Evolutionary conservation across 2,113 vertebrate genomes (phyloP), one percentile per base, ranked within the genome.

Genomic region (Sebastes schlegelii): DNA sequence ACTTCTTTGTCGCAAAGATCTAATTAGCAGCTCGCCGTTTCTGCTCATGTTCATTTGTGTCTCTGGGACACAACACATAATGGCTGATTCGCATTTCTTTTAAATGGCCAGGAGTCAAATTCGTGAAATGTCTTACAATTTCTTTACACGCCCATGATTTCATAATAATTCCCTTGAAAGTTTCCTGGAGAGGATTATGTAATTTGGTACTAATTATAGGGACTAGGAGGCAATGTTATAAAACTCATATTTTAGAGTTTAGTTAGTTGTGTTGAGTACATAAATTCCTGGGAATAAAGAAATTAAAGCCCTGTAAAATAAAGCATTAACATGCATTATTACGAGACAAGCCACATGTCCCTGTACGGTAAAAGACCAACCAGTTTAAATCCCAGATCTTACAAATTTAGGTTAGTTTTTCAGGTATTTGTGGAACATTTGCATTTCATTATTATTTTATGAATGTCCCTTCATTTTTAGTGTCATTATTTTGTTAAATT

Each of bases 11-110:
- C 45, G 10, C 1, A 45, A 43, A 54, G 8, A 74, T 19, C 68
- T 17, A 48, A 58, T 58, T 48, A 64, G 6, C 5, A 34, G 8
- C 14, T 26, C 14, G 14, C 0, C 43, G 16, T 52, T 52, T 51
- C 6, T 0, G 1, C 17, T 49, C 42, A 60, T 45, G 21, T 73
- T 11, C 4, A 46, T 62, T 19, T 17, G n/a, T 40, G 48, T 49
- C 45, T 58, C 52, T 40, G 43, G 48, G 60, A 70, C 55, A 79
- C 17, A 48, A 67, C n/a, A 58, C 6, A 49, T 26, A 34, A 73
- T 17, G 42, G 51, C 16, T 57, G 60, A 49, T 51, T 52, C 14
- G 58, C 46, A 51, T 74, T 62, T 79, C 6, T 34, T 21, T 62
- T 4, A 11, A 40, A 26, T 43, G 12, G 43, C 21, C 58, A 69